phyloP scores from a whole-genome alignment of 2,888 invertebrate genomes.

The Trissoscelio sp. region DNA sequence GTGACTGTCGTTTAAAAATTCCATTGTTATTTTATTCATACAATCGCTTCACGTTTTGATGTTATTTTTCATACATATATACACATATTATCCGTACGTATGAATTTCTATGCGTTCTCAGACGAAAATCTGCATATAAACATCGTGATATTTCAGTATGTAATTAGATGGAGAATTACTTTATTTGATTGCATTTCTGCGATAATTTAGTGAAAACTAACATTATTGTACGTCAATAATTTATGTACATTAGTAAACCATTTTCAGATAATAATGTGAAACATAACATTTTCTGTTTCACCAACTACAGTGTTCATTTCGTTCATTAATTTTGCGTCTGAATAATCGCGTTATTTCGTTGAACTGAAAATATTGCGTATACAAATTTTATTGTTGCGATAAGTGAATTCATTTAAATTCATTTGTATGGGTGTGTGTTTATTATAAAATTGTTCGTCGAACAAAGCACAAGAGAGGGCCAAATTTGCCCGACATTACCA shows the following conservation, averaged over 20 bases:
- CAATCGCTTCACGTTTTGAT: conserved; percentile 35
- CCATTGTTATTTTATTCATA: conserved; percentile 51
- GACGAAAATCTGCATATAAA: conserved; percentile 20
- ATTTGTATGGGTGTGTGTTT: too few relatives aligned
- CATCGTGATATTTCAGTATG: conserved; percentile 10
- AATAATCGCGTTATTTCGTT: too few relatives aligned
- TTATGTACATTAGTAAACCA: background rate
- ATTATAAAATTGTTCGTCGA: background rate
- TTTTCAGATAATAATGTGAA: too few relatives aligned
- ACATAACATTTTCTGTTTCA: too few relatives aligned
- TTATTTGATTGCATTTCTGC: background rate
- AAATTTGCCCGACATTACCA: background rate
- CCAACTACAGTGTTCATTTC: too few relatives aligned
- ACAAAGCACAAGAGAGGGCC: background rate
- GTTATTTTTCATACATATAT: conserved; percentile 40
- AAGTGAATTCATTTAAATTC: too few relatives aligned
- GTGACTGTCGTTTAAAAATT: conserved; percentile 36
- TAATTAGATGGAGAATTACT: conserved; percentile 5
- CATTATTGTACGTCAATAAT: background rate
- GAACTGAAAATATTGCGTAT: too few relatives aligned
- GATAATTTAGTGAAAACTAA: background rate
- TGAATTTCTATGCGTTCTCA: conserved; percentile 8
- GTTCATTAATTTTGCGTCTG: too few relatives aligned
- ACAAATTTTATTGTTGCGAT: too few relatives aligned
- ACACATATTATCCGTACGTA: background rate